Percentiles rank a stretch among this genome's conserved stretches.
Evolutionary conservation across 2,888 invertebrate genomes (phyloP).

Genomic region (Scaptomyza tumidula): DNA sequence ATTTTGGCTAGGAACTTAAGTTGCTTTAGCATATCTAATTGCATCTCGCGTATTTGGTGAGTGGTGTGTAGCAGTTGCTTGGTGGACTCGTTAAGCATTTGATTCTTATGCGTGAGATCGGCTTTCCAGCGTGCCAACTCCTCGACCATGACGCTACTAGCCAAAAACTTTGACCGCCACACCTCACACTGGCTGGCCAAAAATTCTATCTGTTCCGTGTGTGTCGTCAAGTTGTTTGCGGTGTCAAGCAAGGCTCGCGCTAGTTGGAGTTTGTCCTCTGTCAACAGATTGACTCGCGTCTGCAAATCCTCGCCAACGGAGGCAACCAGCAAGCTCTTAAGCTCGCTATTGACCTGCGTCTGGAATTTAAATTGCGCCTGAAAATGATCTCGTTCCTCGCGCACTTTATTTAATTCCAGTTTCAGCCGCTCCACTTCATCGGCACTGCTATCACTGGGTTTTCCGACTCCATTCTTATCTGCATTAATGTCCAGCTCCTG

Average conservation of each 20-base stretch:
- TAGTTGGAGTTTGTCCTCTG: slow-evolving; percentile 95
- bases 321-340: slow-evolving; percentile 96
- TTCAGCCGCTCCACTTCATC: slow-evolving; percentile 56
- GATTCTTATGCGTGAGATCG: slow-evolving; percentile 87
- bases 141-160: slow-evolving; percentile 97
- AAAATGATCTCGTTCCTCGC: slow-evolving; percentile 89
- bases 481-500: slow-evolving; percentile 86
- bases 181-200: slow-evolving; percentile 97
- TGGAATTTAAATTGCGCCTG: slow-evolving; percentile 94
- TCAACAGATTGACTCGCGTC: slow-evolving; percentile 93
- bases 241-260: slow-evolving; percentile 93
- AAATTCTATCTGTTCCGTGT: slow-evolving; percentile 97
- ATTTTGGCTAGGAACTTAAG: slow-evolving; percentile 83
- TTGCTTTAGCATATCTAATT: slow-evolving; percentile 83
- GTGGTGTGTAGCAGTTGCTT: slow-evolving; percentile 81
- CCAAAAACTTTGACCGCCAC: slow-evolving; percentile 98
- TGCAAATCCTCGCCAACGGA: slow-evolving; percentile 98
- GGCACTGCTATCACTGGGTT: slow-evolving; percentile 62
- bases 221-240: slow-evolving; percentile 92
- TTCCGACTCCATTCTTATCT: slow-evolving; percentile 78
- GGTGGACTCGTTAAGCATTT: slow-evolving; percentile 82
- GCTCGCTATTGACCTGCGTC: slow-evolving; percentile 94
- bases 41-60: slow-evolving; percentile 84
- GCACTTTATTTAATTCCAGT: slow-evolving; percentile 84
- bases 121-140: slow-evolving; percentile 95